Evolutionary conservation across 2,113 vertebrate species (phyloP), one percentile per base, ranked within the genome.

Genomic region (Otus sunia): DNA sequence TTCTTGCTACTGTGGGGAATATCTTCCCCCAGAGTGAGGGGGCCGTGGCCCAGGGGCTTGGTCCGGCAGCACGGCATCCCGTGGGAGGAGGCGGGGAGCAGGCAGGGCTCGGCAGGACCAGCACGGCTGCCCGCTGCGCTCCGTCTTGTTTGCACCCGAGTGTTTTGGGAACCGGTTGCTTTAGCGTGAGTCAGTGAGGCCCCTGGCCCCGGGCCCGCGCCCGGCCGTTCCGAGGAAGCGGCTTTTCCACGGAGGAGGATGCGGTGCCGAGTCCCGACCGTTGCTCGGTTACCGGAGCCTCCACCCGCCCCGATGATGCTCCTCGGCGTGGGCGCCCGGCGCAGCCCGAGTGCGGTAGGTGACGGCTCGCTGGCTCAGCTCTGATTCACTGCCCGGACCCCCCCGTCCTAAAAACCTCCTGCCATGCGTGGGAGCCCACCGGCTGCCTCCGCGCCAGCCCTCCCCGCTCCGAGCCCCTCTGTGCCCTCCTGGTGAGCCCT

Each of bases 61-160:
- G 43, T 19, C 4, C 0, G 2, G 47, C 47, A 4, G 50, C 1
- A 5, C 1, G 8, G 3, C 7, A 13, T 10, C 10, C 7, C 4
- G 4, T 22, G 47, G 75, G 90, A 27, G 23, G 5, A 4, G 67
- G 43, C 64, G 15, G 75, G 86, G 47, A 64, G 37, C 34, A 4
- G 27, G 63, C n/a, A 17, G 41, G 20, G 43, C 63, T 45, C 12
- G 3, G 67, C 72, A 36, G 71, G 10, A 11, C 34, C 81, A 13
- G 69, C 36, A 6, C 4, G 8, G 52, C 53, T 37, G 63, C 81
- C 62, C 4, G 75, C 32, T 13, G 29, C 19, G 69, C 79, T 60
- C 59, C 15, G 0, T 5, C 4, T 25, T 2, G 9, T 45, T 92
- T 43, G 86, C 78, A n/a, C 32, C 8, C 2, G 9, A 11, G 4